These are phyloP conservation scores for Perizoma flavofasciatum DNA, from an alignment of 2,888 invertebrate genomes.

Conservation along the genomic window DNA sequence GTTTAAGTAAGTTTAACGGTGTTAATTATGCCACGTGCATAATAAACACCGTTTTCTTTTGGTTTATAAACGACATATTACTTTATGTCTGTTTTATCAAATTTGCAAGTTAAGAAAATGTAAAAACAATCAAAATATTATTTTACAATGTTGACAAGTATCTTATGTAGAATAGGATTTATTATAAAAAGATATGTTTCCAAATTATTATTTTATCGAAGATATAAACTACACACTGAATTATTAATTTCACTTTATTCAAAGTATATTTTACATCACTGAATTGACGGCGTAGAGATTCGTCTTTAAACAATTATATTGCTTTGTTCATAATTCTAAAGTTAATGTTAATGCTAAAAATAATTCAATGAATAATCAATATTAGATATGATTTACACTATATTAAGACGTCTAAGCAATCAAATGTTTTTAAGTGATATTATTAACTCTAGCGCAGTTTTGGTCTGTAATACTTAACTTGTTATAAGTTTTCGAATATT, in stretches of 20 bases:
- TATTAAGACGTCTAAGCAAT: not conserved
- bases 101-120: too few species aligned
- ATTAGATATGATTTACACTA: not conserved
- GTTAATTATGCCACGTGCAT: too few species aligned
- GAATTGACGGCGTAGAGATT: conserved; percentile 83
- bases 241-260: conserved; percentile 58
- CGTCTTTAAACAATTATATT: conserved; percentile 64
- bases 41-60: too few species aligned
- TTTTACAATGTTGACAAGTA: conserved; percentile 14
- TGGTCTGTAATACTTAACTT: too few species aligned
- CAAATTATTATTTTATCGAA: conserved; percentile 29
- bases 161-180: not conserved
- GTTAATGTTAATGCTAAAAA: conserved; percentile 58
- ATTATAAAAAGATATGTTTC: conserved; percentile 18
- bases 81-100: too few species aligned
- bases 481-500: too few species aligned
- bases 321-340: conserved; percentile 60
- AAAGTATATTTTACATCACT: conserved; percentile 73
- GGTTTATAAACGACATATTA: too few species aligned
- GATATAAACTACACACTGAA: conserved; percentile 51
- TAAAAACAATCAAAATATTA: conserved; percentile 8
- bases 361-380: conserved; percentile 14
- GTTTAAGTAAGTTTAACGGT: too few species aligned
- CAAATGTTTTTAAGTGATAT: not conserved
- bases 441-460: not conserved